Base-by-base conservation (phyloP, 2,888 invertebrate genomes). In the Ophonus ardosiacus region DNA sequence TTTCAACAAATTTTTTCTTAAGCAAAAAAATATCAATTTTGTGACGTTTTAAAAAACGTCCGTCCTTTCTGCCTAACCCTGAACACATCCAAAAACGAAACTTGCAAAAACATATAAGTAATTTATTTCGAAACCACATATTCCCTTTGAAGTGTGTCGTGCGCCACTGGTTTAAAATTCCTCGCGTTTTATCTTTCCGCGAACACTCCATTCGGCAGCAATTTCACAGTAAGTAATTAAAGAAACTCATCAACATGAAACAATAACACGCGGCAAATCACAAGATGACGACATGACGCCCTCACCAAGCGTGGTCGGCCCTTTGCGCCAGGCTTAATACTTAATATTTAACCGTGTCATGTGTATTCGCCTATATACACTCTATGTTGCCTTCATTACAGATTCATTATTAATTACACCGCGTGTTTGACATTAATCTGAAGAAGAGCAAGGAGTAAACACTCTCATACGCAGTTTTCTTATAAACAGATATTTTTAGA, bases 341-440 rank as follows among this genome's bases (percentile, higher is more conserved):
- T 68, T 68, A 68, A 68, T 68, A 68, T 68, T 68, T 38, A 68
- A 18, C 63, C 18, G 38, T 68, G 31, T 38, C 6, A 63, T 71
- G 51, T 18, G 56, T 56, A 21, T 21, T 56, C 13, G 15, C 31
- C n/a, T n/a, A 18, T 76, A 18, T 76, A 38, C 10, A 13, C 18
- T 18, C 38, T 18, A 15, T 31, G 76, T 2, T 13, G 76, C 71
- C 57, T 24, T 57, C 21, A 78, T 78, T 78, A 24, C 78, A 57
- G 78, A 78, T 78, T 24, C 78, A 78, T 78, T 78, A 78, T 78
- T 78, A 78, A 78, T 78, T 56, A 57, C n/a, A 56, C 56, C 18
- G 57, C 21, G 57, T 56, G 78, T 51, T 51, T 78, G 78, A 57
- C 78, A 57, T 78, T 51, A 56, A 57, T n/a, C n/a, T 56, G 21